Percentiles rank a stretch among this genome's conserved stretches.
Conservation (phyloP, 2,797 vertebrate genomes). For the Alosa sapidissima region DNA sequence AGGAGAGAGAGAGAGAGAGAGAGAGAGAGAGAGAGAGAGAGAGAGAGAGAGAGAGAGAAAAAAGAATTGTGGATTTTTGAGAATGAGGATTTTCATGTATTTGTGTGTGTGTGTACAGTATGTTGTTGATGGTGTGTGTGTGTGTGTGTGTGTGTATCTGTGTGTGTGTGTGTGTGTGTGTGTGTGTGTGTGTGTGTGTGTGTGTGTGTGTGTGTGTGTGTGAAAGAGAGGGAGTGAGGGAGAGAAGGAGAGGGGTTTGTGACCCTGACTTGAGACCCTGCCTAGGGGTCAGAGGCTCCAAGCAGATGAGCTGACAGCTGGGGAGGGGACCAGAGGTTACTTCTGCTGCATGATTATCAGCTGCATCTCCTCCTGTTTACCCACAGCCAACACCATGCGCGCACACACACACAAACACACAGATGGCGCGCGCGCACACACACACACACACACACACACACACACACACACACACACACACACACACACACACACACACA, state of each 20-base stretch:
- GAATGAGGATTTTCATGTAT: neutral
- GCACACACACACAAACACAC: conserved; percentile 15
- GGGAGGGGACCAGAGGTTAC: neutral
- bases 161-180: conserved; percentile 10
- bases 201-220: neutral
- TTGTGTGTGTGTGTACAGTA: neutral
- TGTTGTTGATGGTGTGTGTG: too few species aligned
- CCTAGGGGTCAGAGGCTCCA: neutral
- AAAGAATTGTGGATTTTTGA: too few species aligned
- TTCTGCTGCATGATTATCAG: neutral
- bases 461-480: conserved; percentile 22
- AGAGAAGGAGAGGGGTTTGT: neutral
- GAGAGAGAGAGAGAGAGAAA: neutral
- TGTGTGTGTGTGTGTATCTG: neutral
- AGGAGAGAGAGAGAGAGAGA: too few species aligned
- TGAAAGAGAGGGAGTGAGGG: neutral
- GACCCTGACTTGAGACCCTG: neutral
- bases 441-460: neutral
- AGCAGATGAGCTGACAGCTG: conserved; percentile 4
- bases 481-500: neutral
- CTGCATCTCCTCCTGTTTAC: neutral
- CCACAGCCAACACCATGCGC: conserved; percentile 13
- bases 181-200: conserved; percentile 1
- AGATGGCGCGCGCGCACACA: neutral
- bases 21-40: neutral